phyloP scores from a whole-genome alignment of 2,113 vertebrate species.

The Asarcornis scutulata region DNA sequence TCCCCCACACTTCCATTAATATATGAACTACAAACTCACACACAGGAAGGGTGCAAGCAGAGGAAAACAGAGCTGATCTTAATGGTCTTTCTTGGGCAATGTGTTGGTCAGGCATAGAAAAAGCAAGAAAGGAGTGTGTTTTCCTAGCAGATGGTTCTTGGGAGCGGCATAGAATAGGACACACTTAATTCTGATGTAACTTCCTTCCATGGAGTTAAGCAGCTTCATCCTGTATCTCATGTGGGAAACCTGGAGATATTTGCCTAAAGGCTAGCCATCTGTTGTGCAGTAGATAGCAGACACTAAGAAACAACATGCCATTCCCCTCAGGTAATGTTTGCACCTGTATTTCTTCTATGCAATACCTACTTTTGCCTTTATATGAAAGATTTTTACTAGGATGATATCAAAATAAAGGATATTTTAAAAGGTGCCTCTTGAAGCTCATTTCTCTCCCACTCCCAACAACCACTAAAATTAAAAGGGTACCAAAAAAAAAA shows the following conservation, averaged over 20 bases:
- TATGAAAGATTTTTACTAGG: constrained; percentile 85
- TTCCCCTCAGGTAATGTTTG: constrained; percentile 77
- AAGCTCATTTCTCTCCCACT: constrained; percentile 32
- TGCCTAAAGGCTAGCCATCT: constrained; percentile 54
- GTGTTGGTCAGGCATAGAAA: background rate
- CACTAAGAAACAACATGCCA: constrained; percentile 72
- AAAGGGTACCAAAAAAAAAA: background rate
- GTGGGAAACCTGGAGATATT: constrained; percentile 62
- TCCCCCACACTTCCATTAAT: background rate
- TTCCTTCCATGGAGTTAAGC: background rate
- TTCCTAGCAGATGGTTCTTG: background rate
- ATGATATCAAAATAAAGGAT: constrained; percentile 83
- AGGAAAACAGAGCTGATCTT: background rate
- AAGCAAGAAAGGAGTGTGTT: background rate
- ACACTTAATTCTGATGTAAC: background rate
- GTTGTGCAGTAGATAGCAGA: constrained; percentile 67
- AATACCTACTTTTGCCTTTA: constrained; percentile 83
- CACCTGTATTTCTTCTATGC: constrained; percentile 83
- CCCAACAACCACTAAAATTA: background rate
- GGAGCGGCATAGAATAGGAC: background rate
- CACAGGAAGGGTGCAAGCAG: background rate
- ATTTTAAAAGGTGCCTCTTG: constrained; percentile 64
- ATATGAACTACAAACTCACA: background rate
- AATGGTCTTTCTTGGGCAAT: background rate
- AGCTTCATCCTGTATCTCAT: constrained; percentile 43